Base-by-base conservation (phyloP, 2,888 invertebrate genomes). In the Ophion slaviceki region DNA sequence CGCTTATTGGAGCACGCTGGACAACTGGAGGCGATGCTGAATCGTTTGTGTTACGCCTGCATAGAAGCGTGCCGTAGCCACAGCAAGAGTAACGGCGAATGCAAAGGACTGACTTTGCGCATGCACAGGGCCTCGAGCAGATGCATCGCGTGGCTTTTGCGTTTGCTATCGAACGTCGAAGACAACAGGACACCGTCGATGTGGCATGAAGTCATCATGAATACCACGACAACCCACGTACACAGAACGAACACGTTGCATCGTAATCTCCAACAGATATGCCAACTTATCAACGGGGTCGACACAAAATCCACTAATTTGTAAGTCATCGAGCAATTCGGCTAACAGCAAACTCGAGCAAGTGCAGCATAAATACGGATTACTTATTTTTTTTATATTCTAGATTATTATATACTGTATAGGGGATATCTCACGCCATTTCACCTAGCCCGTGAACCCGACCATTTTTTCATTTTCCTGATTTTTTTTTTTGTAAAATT, bases 261-360 rank as follows among this genome's bases (percentile, higher is more conserved):
- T 79, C 87, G 89, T 32, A 90, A 90, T 79, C 89, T 94, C 72
- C 92, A 93, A 53, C 91, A 91, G 79, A 94, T 97, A 87, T 97
- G 97, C 90, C 95, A 96, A 68, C 94, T 97, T 36, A 94, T 97
- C 17, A 95, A 96, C 62, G 95, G 95, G 68, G 95, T 96, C 57
- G 98, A 98, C 92, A 97, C 97, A 45, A 98, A 98, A 94, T 96
- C 96, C 88, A 98, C 97, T 10, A 98, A 98, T 94, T 98, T 98
- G 98, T 98, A 94, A 97, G 97, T 96, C 91, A 7, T 40, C 40
- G 40, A 40, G 40, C 6, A 40, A 40, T 40, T 40, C 40, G 40
- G 8, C 7, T 5, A 40, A 40, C 1, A 7, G 4, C 4, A 32
- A 32, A 32, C 4, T 32, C 32, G 32, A 32, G 32, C 3, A 2